Base-by-base conservation (phyloP, 2,888 invertebrate species). In the Helicoverpa assulta region DNA sequence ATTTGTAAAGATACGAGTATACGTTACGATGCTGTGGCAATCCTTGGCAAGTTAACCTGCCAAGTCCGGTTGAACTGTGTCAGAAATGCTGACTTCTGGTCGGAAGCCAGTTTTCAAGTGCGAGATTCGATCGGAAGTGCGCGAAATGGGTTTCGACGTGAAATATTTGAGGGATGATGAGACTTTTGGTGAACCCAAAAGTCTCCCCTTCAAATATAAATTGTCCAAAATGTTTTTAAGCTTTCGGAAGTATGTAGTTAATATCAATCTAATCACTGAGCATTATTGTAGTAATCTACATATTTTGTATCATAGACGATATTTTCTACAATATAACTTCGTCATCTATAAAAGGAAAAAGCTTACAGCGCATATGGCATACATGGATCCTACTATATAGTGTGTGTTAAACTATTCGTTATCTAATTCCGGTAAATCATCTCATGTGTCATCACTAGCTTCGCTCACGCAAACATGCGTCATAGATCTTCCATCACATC, bases 11-110 rank as follows among this genome's bases (percentile, higher is more conserved):
- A 68, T 79, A 74, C 50, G 61, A 29, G 29, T 8, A 56, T 40
- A 53, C 51, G 19, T 37, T 56, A 69, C 60, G 56, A 67, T 57
- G 62, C 51, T 70, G 60, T 18, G 18, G 60, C 76, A 77, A 80
- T 70, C 57, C 70, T 77, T 77, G 76, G 76, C 53, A 19, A 53
- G 51, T 21, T 29, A 18, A 26, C 47, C 47, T 78, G 77, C 77
- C 77, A 78, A 78, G 58, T 70, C 61, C n/a, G 58, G 70, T 54
- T 55, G 43, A 80, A 80, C 60, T 70, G 78, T 80, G 81, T 77
- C 78, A 76, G 58, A 56, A 80, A 70, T 61, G 54, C 53, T 66
- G 47, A 64, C 63, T 80, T 66, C 80, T 80, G 77, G 67, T 70
- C 56, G 66, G 56, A 66, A 80, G 76, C 80, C 80, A 79, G 79